Base-by-base conservation (phyloP, 2,888 invertebrate genomes). In the Pterostichus niger region DNA sequence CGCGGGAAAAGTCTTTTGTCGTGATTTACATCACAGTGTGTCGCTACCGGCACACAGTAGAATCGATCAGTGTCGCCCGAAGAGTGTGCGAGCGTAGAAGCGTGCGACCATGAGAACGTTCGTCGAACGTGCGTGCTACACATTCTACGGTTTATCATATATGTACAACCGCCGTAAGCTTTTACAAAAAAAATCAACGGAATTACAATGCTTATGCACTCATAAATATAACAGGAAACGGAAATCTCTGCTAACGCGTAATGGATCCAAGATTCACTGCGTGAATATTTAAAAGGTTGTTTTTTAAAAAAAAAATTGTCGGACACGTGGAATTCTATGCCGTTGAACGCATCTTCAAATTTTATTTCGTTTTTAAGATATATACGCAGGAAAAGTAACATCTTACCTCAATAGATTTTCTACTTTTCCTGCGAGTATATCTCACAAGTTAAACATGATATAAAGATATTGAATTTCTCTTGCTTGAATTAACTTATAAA, bases 1-100 rank as follows among this genome's bases (percentile, higher is more conserved):
- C 56, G 17, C 13, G 17, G 56, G 56, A 17, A 56, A 17, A 52
- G 17, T 56, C 56, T 56, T 56, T 56, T 56, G 56, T 56, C 56
- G 56, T 56, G 56, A 56, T 56, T 56, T 56, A 56, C 56, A 56
- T 56, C 56, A 56, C 56, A 56, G 56, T 56, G 56, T 56, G 56
- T 56, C 56, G 17, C 56, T 56, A 56, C 56, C 24, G 40, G 15
- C 64, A 35, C 40, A 35, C 64, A 35, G 13, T 64, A 35, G 40
- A 64, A 64, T 64, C 64, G 64, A 64, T 64, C 64, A 64, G 40
- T 64, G 64, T 15, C 64, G 59, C 11, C 31, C 49, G 49, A 49
- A 40, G 49, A 49, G 49, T 13, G 46, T 46, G 49, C 49, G 11
- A 49, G 40, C 5, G 40, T 40, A 9, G 7, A 9, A 40, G 7